Evolutionary conservation across 2,113 vertebrate genomes (phyloP), one percentile per base, ranked within the genome.

Genomic region (Oryzias curvinotus): DNA sequence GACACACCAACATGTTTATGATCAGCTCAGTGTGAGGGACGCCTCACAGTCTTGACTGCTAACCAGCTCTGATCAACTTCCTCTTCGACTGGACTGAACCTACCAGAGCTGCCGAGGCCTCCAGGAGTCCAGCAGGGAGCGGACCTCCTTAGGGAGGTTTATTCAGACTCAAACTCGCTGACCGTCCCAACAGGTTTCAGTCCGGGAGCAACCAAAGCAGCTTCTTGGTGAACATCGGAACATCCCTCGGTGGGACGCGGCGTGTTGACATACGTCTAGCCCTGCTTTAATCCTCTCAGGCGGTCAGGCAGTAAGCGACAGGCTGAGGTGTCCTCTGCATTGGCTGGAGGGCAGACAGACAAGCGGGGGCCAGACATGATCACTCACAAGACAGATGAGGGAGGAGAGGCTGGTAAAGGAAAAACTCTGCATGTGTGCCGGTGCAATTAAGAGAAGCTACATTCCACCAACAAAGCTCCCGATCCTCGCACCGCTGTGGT

Each of bases 1-100:
- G 72, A 79, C 71, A 83, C 81, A 73, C 65, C 55, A 25, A 68
- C 54, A 52, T 45, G 78, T 81, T 86, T 82, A 85, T 88, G 86
- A 87, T 77, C 78, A 71, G 73, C 86, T 84, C 77, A 3, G 63
- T 78, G 71, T 79, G 81, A 71, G 85, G 65, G 71, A 63, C 26
- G 10, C 56, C 26, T 25, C 18, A 26, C 57, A 57, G 66, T 76
- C 26, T 19, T 36, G 68, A 52, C 52, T 56, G 44, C 75, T 16
- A 5, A 67, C 71, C 55, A 64, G 45, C 73, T 79, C 57, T 62
- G 71, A 85, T 87, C 86, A 86, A 76, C 42, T 62, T 46, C 75
- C 69, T 30, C 50, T 57, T 47, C 12, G 0, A 50, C 14, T 62
- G 18, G 53, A 57, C 36, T 23, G 1, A 54, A 19, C 57, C 52